Evolutionary conservation across 2,888 invertebrate species (phyloP), one percentile per base, ranked within the genome.

Genomic region (Thyatira batis): DNA sequence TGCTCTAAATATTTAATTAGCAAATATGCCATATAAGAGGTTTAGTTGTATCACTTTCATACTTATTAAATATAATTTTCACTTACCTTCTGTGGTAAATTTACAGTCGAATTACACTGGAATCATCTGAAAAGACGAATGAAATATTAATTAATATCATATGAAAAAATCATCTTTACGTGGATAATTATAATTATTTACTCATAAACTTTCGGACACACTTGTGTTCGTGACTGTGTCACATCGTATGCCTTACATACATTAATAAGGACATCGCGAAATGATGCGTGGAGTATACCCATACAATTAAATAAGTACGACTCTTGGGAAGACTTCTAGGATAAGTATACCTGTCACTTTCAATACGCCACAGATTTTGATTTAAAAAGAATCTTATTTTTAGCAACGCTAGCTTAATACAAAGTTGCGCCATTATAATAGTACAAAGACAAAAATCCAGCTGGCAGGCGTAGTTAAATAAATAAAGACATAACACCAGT

Each of bases 41-140:
- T 6, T 30, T 33, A 33, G 4, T 33, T 11, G 13, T 5, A 33
- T 33, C n/a, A 33, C 33, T 3, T 33, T n/a, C 13, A 13, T 33
- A 13, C 33, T 13, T 33, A 30, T 33, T 33, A n/a, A n/a, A n/a
- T n/a, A 33, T 13, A 33, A 11, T 39, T 17, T 55, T 5, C 20
- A 55, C 76, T 70, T 69, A 78, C 78, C 79, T 73, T 67, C 54
- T 59, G 51, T 45, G 58, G 53, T 55, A 54, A 53, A 50, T 57
- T 25, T 10, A 23, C 52, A 25, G 55, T 52, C 25, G 49, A 52
- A 54, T 66, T 65, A 72, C 49, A 53, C 67, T 54, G 61, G 55
- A 62, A 57, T 51, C 79, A 78, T 76, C 81, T 79, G 76, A 27
- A 80, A 81, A 63, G 69, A 72, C 49, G 4, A 52, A 53, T 30